phyloP scores from a whole-genome alignment of 2,797 vertebrate genomes.

The Pipistrellus kuhlii region DNA sequence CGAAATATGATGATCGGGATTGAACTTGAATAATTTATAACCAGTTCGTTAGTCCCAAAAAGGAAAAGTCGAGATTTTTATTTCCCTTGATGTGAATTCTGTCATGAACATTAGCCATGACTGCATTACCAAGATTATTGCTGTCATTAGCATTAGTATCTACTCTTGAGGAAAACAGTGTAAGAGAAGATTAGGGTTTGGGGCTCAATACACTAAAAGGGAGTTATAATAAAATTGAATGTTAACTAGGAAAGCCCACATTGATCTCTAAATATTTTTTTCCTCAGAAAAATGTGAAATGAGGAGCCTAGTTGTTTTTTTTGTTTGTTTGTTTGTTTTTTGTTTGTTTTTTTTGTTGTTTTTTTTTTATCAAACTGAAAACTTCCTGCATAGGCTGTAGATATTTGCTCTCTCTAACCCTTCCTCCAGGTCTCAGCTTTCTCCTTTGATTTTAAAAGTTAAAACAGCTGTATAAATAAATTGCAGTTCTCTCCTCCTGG shows the following conservation, averaged over 20 bases:
- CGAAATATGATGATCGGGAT: neutral
- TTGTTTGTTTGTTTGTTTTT: too few relatives aligned
- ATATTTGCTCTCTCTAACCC: neutral
- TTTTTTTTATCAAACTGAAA: neutral
- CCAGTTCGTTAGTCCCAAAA: neutral
- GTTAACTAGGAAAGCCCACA: neutral
- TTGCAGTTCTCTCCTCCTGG: rapidly evolving
- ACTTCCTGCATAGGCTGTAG: too few relatives aligned
- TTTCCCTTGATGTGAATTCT: neutral
- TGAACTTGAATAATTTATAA: neutral
- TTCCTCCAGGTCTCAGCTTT: neutral
- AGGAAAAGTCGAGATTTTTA: neutral
- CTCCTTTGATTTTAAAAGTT: neutral
- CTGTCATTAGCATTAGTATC: neutral
- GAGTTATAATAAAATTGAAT: neutral
- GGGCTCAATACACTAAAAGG: neutral
- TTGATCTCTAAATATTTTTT: neutral
- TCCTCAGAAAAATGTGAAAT: neutral
- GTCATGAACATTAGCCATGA: neutral
- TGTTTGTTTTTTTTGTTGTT: too few relatives aligned
- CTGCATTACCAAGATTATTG: neutral
- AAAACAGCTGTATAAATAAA: neutral
- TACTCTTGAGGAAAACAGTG: neutral
- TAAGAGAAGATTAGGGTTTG: neutral
- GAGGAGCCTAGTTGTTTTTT: neutral